Conservation (phyloP, 2,113 vertebrate species). For the Spilogale gracilis region DNA sequence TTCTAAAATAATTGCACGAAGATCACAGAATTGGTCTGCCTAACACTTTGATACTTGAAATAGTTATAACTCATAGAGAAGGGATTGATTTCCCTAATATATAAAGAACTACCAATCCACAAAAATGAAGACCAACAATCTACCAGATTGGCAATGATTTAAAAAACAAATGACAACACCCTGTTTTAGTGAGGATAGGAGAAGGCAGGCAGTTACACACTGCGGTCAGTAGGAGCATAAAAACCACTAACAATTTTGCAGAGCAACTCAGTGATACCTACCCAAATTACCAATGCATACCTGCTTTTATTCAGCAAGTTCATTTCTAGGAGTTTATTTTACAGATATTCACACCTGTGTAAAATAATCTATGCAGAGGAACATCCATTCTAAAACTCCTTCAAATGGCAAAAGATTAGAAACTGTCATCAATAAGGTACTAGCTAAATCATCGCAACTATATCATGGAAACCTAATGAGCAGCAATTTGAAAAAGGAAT, state of each 20-base stretch:
- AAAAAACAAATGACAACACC: background rate
- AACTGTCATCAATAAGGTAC: background rate
- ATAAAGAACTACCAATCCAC: constrained; percentile 8
- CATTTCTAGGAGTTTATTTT: constrained; percentile 12
- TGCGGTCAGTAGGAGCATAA: background rate
- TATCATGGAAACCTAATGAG: background rate
- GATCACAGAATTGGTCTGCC: background rate
- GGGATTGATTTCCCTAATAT: background rate
- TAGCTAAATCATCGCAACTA: background rate
- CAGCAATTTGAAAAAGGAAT: background rate
- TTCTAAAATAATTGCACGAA: background rate
- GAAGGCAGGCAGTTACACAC: background rate
- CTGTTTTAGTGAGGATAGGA: background rate
- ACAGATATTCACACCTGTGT: background rate
- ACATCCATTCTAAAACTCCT: background rate
- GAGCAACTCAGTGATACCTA: background rate
- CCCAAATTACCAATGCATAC: background rate
- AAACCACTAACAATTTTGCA: background rate
- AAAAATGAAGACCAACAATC: background rate
- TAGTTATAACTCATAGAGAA: background rate
- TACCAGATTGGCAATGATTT: background rate
- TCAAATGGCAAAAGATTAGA: background rate
- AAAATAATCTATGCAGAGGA: background rate
- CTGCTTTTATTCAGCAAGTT: background rate
- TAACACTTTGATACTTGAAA: constrained; percentile 23